These are phyloP conservation scores for Etheostoma cragini DNA, from an alignment of 2,113 vertebrate genomes.

Conservation along the genomic window DNA sequence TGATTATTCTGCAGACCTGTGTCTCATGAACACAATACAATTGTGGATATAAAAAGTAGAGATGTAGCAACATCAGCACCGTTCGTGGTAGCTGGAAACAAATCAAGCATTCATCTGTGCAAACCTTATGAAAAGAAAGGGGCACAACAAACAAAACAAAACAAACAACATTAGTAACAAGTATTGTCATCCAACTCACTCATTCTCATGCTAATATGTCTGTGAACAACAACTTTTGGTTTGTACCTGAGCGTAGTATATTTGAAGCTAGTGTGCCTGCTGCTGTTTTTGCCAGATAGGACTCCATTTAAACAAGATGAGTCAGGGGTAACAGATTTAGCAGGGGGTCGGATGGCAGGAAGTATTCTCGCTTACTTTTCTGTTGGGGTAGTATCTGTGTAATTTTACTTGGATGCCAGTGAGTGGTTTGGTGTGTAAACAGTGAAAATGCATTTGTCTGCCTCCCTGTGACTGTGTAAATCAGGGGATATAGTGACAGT, in stretches of 20 bases:
- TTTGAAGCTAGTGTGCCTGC: conserved; percentile 50
- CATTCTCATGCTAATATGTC: conserved; percentile 59
- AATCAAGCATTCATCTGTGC: conserved; percentile 26
- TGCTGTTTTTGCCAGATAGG: conserved; percentile 66
- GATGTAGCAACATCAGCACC: conserved; percentile 5
- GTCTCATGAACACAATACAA: conserved; percentile 45
- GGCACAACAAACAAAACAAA: conserved; percentile 56
- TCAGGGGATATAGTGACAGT: conserved; percentile 75
- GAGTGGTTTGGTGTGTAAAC: conserved; percentile 57
- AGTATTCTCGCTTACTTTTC: conserved; percentile 38
- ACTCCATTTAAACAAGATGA: conserved; percentile 77
- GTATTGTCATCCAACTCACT: conserved; percentile 32
- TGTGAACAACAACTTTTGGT: conserved; percentile 54
- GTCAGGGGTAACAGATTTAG: conserved; percentile 74
- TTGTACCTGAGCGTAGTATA: conserved; percentile 30
- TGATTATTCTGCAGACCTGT: conserved; percentile 47
- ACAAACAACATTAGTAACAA: conserved; percentile 56
- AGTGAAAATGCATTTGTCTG: conserved; percentile 70
- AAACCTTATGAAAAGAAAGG: conserved; percentile 51
- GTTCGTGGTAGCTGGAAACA: conserved; percentile 31
- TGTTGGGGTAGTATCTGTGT: conserved; percentile 45
- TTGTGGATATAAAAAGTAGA: conserved; percentile 31
- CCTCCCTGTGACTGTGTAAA: conserved; percentile 71
- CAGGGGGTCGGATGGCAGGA: conserved; percentile 63
- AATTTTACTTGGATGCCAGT: conserved; percentile 44